These are phyloP conservation scores for Hafferia zeledoni DNA, from an alignment of 2,797 vertebrate genomes.

Conservation along the genomic window DNA sequence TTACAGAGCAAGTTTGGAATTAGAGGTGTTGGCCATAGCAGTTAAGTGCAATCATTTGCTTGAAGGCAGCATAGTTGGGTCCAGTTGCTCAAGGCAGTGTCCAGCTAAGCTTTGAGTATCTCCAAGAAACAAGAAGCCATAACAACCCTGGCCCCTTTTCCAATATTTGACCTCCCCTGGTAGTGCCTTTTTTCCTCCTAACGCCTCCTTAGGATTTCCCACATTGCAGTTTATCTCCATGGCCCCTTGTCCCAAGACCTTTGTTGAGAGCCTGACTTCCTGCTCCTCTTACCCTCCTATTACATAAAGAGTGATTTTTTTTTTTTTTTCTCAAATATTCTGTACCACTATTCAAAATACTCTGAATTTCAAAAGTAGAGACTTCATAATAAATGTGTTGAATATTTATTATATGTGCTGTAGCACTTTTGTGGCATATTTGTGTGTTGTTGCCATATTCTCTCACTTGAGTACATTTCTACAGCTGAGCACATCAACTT, in stretches of 20 bases:
- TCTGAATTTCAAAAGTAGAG: not conserved
- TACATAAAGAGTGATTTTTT: not conserved
- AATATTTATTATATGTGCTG: not conserved
- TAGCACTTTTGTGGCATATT: not conserved
- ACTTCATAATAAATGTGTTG: not conserved
- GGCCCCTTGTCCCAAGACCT: not conserved
- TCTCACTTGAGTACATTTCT: not conserved
- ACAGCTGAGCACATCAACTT: not conserved
- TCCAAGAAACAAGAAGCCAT: not conserved
- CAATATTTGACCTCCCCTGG: not conserved
- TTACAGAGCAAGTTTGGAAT: not conserved
- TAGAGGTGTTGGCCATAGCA: not conserved
- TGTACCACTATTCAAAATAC: not conserved
- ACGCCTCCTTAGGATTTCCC: not conserved
- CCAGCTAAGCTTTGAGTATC: not conserved
- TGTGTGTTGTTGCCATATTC: not conserved
- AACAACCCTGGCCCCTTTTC: not conserved
- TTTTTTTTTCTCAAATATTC: not conserved
- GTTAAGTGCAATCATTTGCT: not conserved
- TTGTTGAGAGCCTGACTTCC: not conserved
- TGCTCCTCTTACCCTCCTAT: not conserved
- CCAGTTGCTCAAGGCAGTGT: not conserved
- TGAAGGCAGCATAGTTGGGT: not conserved
- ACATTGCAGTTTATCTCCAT: not conserved
- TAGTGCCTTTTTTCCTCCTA: accelerated